Evolutionary conservation across 2,113 vertebrate species (phyloP).

Genomic region (Bucco capensis): DNA sequence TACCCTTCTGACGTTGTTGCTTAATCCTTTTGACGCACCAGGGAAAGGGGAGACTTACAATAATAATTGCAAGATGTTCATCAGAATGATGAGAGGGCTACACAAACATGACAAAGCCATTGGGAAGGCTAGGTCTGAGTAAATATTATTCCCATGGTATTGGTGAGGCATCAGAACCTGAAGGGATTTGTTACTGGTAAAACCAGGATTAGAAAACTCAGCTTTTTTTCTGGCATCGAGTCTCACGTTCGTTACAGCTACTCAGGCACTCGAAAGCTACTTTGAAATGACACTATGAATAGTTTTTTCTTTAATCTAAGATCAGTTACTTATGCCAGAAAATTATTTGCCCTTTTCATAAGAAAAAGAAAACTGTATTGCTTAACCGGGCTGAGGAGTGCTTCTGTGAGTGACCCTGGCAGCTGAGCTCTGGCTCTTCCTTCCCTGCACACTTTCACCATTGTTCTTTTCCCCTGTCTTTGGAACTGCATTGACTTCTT

Average conservation of each 20-base stretch:
- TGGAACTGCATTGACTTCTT: not conserved
- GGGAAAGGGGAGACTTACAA: not conserved
- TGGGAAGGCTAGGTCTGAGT: not conserved
- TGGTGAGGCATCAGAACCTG: not conserved
- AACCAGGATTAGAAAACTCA: not conserved
- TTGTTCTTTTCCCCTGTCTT: not conserved
- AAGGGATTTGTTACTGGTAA: not conserved
- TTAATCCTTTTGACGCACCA: slow-evolving; percentile 55
- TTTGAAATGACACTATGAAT: not conserved
- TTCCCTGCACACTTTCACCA: not conserved
- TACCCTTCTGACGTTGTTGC: slow-evolving; percentile 34
- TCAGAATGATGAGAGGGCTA: not conserved
- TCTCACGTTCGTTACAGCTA: not conserved
- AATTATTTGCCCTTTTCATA: not conserved
- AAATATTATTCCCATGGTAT: not conserved
- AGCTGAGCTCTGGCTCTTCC: not conserved
- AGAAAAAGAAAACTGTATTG: not conserved
- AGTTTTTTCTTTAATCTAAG: not conserved
- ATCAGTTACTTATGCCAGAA: not conserved
- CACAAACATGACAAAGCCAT: not conserved
- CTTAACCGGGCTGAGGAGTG: not conserved
- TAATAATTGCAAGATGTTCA: not conserved
- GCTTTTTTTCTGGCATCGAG: not conserved
- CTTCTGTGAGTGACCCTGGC: not conserved
- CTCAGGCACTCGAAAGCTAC: not conserved